phyloP scores from a whole-genome alignment of 2,113 vertebrate species.

The Lasiurus cinereus region DNA sequence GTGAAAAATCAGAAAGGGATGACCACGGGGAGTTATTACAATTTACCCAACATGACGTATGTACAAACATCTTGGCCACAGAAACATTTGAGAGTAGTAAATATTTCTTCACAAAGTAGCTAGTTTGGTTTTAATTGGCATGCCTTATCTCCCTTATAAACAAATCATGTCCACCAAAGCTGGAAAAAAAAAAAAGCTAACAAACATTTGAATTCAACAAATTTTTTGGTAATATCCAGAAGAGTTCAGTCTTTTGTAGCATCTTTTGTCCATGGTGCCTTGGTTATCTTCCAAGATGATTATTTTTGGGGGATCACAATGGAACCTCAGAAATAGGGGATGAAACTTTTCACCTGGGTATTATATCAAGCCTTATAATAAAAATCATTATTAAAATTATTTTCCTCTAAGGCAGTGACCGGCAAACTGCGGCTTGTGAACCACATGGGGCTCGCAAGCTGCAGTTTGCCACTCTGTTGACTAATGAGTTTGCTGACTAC shows the following conservation, averaged over 20 bases:
- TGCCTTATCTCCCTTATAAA: constrained; percentile 68
- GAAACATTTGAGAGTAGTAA: constrained; percentile 39
- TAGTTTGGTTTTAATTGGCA: constrained; percentile 57
- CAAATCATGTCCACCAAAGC: constrained; percentile 62
- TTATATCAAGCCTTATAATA: constrained; percentile 73
- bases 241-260: constrained; percentile 55
- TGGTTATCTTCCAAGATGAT: constrained; percentile 74
- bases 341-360: constrained; percentile 56
- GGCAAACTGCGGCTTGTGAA: too few relatives aligned
- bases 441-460: too few relatives aligned
- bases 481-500: too few relatives aligned
- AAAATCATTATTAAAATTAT: constrained; percentile 86
- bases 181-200: constrained; percentile 25
- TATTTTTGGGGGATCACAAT: constrained; percentile 79
- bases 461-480: too few relatives aligned
- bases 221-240: constrained; percentile 17
- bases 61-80: constrained; percentile 32
- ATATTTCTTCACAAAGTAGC: constrained; percentile 67
- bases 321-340: constrained; percentile 78
- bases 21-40: neutral
- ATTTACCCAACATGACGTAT: neutral
- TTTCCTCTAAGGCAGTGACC: constrained; percentile 65
- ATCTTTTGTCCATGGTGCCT: constrained; percentile 77
- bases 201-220: constrained; percentile 50
- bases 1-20: constrained; percentile 13